phyloP scores from a whole-genome alignment of 2,888 invertebrate species.

The Mellilla xanthometata region DNA sequence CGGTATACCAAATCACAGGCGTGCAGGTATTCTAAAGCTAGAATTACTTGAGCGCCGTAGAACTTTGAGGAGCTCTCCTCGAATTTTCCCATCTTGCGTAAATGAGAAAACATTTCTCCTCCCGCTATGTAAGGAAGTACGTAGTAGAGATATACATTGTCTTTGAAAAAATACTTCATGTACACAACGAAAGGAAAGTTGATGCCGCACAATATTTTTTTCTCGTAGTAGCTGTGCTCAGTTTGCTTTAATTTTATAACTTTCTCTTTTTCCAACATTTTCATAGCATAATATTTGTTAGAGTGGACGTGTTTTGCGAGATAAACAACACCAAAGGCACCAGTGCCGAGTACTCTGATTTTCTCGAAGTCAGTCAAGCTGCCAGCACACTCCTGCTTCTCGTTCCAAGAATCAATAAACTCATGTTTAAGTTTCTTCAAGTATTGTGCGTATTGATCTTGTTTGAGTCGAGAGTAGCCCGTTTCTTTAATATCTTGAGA shows the following conservation, averaged over 20 bases:
- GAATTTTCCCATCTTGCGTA: conserved; percentile 85
- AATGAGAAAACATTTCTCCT: conserved; percentile 93
- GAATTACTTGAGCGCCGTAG: conserved; percentile 94
- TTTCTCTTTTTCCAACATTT: conserved; percentile 93
- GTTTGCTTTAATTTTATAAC: conserved; percentile 94
- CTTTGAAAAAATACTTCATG: conserved; percentile 93
- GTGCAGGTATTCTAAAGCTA: conserved; percentile 96
- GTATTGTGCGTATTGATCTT: conserved; percentile 61
- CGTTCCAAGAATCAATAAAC: conserved; percentile 68
- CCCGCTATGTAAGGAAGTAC: conserved; percentile 92
- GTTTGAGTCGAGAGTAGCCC: conserved; percentile 57
- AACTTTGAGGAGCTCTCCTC: conserved; percentile 92
- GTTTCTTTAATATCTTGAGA: too few relatives aligned
- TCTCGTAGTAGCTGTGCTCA: conserved; percentile 94
- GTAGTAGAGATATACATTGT: conserved; percentile 92
- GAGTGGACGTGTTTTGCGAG: conserved; percentile 83
- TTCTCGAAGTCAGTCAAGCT: conserved; percentile 86
- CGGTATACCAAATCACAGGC: conserved; percentile 93
- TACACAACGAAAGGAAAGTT: conserved; percentile 94
- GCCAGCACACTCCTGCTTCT: conserved; percentile 47
- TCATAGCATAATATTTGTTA: conserved; percentile 90
- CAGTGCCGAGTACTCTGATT: conserved; percentile 90
- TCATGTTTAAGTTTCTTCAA: conserved; percentile 59
- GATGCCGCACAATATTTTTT: conserved; percentile 91
- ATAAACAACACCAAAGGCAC: conserved; percentile 95